Base-by-base conservation (phyloP, 2,888 invertebrate species). In the Dicycla oo region DNA sequence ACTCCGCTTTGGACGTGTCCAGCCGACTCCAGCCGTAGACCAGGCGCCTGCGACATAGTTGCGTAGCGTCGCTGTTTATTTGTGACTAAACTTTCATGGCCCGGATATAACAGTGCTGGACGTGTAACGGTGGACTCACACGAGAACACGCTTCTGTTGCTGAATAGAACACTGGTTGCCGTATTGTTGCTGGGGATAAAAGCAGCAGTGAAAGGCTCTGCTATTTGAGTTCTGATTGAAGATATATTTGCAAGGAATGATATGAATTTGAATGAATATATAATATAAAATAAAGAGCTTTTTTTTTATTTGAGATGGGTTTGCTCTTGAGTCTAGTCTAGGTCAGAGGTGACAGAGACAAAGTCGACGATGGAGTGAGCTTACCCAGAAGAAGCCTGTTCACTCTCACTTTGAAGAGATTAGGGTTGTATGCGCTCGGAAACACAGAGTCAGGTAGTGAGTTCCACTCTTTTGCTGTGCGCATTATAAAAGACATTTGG, bases 31-130 rank as follows among this genome's bases (percentile, higher is more conserved):
- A 26, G 26, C n/a, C 11, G 45, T 40, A 15, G 23, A 20, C 3
- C 67, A 15, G 58, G 45, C 26, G 30, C 53, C 40, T 26, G 51
- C 45, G 23, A 53, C 62, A n/a, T 51, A 57, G 38, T 62, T 57
- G 73, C n/a, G 34, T 30, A 26, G 26, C 47, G 8, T 56, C 30
- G 34, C 34, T 58, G 30, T 82, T 70, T 79, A 73, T 78, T 77
- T 66, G 71, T 54, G 47, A 69, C 15, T 68, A 54, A 65, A 82
- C 73, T 74, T 80, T 67, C 53, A 81, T 67, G 60, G 60, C 26
- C 20, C 61, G 62, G 47, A 69, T 63, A 23, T 63, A 51, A 45
- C 65, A 40, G 26, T 23, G 20, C 61, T 13, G 18, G 13, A 23
- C 51, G 20, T 34, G 8, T 53, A 54, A 23, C 6, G 63, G 49